Base-by-base conservation (phyloP, 1,140 invertebrate species). In the Acyrthosiphon pisum region DNA sequence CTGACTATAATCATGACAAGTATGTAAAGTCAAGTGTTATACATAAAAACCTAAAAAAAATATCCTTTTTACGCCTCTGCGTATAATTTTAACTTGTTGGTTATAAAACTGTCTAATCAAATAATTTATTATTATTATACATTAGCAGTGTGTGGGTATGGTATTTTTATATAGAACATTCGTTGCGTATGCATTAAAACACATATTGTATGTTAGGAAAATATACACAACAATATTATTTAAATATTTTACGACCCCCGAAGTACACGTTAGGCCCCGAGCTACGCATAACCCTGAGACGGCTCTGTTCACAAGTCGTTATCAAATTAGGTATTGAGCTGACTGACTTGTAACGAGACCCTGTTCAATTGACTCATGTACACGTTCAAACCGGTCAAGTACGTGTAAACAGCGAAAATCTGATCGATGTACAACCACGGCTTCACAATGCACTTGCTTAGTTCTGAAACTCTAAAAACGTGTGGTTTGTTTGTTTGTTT, bases 371-470 rank as follows among this genome's bases (percentile, higher is more conserved):
- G 35, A 26, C 30, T 44, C 35, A 90, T 37, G 6, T 60, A 30
- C 35, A 41, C 53, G 8, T 41, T 90, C 6, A 90, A 89, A n/a
- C 94, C 94, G 6, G 94, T 93, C 22, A 94, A 90, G 46, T 94
- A 93, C 84, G 93, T 93, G 89, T 92, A 91, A 44, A 94, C 83
- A 2, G 93, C 68, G 91, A 94, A 94, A 35, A 94, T 90, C 20
- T 90, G 60, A 76, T 94, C 93, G 9, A 93, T 50, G 53, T 94
- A 94, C 30, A 94, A 44, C 94, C 94, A 94, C 4, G 93, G 90
- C 50, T 94, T 94, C 81, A 94, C 94, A 46, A 94, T 94, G 22
- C 86, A 56, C 91, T 94, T 94, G 81, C 94, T 88, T 3, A 92
- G 35, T 53, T 92, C 91, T 50, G 81, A 83, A 84, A 92, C 68